Conservation (phyloP, 1,140 invertebrate species). For the Steinernema khuongi region DNA sequence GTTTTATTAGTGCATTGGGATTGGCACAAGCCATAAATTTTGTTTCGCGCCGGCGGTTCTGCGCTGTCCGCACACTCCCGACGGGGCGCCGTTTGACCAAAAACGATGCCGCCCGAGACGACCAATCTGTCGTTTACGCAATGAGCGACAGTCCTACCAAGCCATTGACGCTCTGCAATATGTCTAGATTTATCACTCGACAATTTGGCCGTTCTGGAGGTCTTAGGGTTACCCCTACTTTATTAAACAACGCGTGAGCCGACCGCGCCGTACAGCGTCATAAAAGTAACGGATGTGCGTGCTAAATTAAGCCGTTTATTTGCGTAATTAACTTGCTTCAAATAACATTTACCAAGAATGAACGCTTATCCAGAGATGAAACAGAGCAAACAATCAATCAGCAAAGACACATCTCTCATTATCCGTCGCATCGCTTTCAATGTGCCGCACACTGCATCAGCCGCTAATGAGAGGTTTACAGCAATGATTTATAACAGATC, state of each 20-base stretch:
- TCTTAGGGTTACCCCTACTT: neutral
- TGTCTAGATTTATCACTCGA: slow-evolving; percentile 9
- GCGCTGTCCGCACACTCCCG: neutral
- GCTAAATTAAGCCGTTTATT: slow-evolving; percentile 7
- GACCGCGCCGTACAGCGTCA: neutral
- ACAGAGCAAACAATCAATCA: no score
- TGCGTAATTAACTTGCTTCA: slow-evolving; percentile 6
- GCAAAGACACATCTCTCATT: no score
- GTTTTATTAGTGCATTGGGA: slow-evolving; percentile 13
- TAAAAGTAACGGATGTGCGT: neutral
- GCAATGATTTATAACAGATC: neutral
- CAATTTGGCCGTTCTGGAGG: neutral
- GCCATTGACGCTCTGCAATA: slow-evolving; percentile 5
- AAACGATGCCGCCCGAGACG: neutral
- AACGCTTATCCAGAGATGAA: no score
- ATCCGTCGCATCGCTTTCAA: no score
- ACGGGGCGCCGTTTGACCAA: neutral
- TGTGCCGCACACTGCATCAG: neutral
- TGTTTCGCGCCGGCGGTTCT: neutral
- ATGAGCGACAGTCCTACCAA: neutral
- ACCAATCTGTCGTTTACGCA: slow-evolving; percentile 13
- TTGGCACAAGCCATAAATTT: neutral
- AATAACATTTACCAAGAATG: no score
- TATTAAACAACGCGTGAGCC: neutral
- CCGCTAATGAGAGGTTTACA: neutral